Base-by-base conservation (phyloP, 2,888 invertebrate species). In the Sphinx pinastri region DNA sequence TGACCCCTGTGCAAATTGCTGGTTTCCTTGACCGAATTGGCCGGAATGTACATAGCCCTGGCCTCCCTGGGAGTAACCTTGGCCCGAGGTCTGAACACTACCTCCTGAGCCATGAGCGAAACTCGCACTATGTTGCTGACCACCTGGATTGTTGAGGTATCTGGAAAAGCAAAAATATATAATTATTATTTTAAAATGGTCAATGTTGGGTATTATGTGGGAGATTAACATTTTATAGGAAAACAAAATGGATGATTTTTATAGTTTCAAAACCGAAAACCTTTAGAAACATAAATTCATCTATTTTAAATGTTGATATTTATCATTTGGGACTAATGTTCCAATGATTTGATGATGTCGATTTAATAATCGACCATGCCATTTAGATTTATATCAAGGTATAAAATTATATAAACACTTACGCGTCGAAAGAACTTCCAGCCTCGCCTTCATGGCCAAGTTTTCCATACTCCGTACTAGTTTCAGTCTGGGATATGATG, bases 381-480 rank as follows among this genome's bases (percentile, higher is more conserved):
- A 25, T 25, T 25, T 25, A 25, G 25, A 25, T 25, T 25, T 25
- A 25, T 2, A 25, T 7, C 38, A 38, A 38, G 38, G 8, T 38
- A 38, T 14, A n/a, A 52, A 11, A 47, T 10, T 49, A 19, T 13
- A 1, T 57, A 11, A 57, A 47, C 5, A 88, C 90, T 89, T 83
- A 94, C 94, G 80, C 82, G 77, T 91, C 89, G 72, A 91, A 94
- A 31, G 92, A 91, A 77, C 93, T 92, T 57, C 92, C 93, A 75
- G 85, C 83, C 83, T 93, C 92, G 4, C 93, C 94, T 76, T 93
- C 93, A 45, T 88, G 92, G 25, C 92, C 94, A 71, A 93, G 79
- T 12, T 84, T 85, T 52, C 87, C 89, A 73, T 91, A 94, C 72
- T 95, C 95, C 0, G 95, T 95, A 74, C 95, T 95, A 0, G 88